Evolutionary conservation across 2,113 vertebrate species (phyloP).

Genomic region (Alces alces): DNA sequence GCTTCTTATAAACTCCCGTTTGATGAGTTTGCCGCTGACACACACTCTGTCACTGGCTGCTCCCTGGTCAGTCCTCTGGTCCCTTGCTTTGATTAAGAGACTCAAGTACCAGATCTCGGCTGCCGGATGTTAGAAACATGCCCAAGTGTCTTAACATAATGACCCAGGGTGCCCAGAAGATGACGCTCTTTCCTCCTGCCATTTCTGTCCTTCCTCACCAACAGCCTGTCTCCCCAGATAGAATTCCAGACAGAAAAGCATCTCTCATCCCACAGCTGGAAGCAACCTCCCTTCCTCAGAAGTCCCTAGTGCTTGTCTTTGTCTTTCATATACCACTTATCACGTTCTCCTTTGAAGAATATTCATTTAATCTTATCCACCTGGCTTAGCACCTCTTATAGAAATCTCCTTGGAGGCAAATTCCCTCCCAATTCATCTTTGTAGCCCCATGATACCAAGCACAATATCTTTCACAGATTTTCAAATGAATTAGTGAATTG

Average conservation of each 20-base stretch:
- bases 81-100: not conserved
- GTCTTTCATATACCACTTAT: not conserved
- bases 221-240: not conserved
- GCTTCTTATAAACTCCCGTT: not conserved
- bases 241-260: not conserved
- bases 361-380: not conserved
- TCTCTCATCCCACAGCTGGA: not conserved
- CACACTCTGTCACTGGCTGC: not conserved
- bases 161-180: not conserved
- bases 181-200: not conserved
- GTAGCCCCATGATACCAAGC: not conserved
- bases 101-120: not conserved
- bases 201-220: not conserved
- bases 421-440: not conserved
- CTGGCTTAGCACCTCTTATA: not conserved
- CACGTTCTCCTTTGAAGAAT: not conserved
- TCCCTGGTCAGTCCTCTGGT: not conserved
- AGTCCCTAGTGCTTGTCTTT: not conserved
- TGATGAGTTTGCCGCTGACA: not conserved
- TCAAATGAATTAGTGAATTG: conserved; percentile 21
- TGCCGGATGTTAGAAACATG: not conserved
- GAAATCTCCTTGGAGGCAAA: conserved; percentile 4
- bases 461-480: not conserved
- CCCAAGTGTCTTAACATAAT: not conserved
- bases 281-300: not conserved